phyloP scores from a whole-genome alignment of 1,140 invertebrate genomes.

The Drosophila nigrodunni region DNA sequence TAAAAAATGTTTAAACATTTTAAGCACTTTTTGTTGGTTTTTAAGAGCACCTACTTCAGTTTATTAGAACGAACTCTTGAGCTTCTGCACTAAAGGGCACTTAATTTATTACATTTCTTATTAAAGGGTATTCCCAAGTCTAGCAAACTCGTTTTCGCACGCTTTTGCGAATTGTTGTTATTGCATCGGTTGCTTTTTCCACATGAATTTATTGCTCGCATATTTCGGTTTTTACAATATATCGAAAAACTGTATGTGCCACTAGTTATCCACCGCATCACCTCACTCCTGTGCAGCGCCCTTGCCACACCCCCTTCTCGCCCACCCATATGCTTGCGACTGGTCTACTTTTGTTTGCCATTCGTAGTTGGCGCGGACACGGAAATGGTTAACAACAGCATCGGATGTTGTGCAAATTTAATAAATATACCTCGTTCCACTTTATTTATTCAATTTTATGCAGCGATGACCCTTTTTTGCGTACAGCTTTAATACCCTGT shows the following conservation, averaged over 20 bases:
- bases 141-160: not conserved
- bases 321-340: constrained; percentile 8
- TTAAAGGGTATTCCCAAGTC: not conserved
- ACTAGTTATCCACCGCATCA: constrained; percentile 5
- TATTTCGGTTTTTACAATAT: constrained; percentile 64
- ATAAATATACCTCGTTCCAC: constrained; percentile 69
- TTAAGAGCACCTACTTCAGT: no score
- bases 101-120: not conserved
- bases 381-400: constrained; percentile 78
- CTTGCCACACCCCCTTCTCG: not conserved
- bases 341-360: constrained; percentile 22
- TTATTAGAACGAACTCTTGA: no score
- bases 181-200: constrained; percentile 60
- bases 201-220: constrained; percentile 73
- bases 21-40: no score
- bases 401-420: constrained; percentile 80
- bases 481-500: constrained; percentile 25
- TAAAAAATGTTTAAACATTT: no score
- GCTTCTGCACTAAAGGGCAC: no score
- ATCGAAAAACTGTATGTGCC: constrained; percentile 25
- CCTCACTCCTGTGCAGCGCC: not conserved
- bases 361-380: constrained; percentile 56
- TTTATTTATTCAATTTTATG: constrained; percentile 67
- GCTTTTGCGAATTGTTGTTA: constrained; percentile 25
- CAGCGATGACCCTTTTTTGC: constrained; percentile 33